phyloP scores from a whole-genome alignment of 2,797 vertebrate species.

The Garrulus glandarius region DNA sequence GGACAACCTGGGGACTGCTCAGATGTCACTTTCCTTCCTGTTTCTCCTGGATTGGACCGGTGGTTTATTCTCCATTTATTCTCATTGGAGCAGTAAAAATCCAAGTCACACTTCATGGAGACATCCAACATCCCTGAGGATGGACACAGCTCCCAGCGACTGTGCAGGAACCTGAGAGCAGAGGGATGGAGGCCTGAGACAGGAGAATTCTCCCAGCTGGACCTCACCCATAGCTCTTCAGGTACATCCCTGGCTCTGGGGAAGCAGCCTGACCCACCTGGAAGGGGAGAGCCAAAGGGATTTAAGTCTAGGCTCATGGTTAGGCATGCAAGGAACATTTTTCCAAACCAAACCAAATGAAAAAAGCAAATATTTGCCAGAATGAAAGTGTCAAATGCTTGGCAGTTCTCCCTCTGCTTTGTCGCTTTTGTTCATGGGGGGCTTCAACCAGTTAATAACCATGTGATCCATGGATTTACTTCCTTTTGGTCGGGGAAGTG shows the following conservation, averaged over 20 bases:
- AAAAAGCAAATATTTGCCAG: slow-evolving; percentile 11
- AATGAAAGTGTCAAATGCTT: not conserved
- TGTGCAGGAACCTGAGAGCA: not conserved
- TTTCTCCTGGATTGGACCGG: not conserved
- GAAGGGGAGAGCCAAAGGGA: not conserved
- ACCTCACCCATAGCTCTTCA: not conserved
- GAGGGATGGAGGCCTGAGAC: not conserved
- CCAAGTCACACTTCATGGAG: rapidly evolving
- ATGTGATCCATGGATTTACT: not conserved
- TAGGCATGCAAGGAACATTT: not conserved
- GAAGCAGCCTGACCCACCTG: not conserved
- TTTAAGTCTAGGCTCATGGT: not conserved
- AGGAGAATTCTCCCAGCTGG: not conserved
- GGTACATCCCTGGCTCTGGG: not conserved
- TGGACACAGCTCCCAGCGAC: rapidly evolving
- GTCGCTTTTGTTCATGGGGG: not conserved
- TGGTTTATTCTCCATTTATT: not conserved
- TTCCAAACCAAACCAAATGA: not conserved
- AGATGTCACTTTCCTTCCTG: not conserved
- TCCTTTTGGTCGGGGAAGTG: not conserved
- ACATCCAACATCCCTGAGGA: not conserved
- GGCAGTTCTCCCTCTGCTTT: not conserved
- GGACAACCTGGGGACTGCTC: not conserved
- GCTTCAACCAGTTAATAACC: not conserved
- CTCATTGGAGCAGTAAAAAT: not conserved